phyloP scores from a whole-genome alignment of 2,113 vertebrate genomes.

The Fukomys damarensis region DNA sequence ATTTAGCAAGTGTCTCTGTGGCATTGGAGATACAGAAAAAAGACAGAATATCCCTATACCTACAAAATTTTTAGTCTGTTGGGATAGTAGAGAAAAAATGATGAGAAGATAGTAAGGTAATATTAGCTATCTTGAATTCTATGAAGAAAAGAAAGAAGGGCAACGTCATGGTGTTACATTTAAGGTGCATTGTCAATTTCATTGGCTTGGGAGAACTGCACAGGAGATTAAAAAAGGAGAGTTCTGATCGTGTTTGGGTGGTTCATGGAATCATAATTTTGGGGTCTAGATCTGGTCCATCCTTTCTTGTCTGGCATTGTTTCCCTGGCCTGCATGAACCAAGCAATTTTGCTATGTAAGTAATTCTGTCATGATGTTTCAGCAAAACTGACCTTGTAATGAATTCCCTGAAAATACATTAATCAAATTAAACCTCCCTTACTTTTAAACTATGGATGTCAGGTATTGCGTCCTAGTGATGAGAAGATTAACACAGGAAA shows the following conservation, averaged over 20 bases:
- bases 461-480: background rate
- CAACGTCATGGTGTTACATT: background rate
- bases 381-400: background rate
- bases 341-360: background rate
- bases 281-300: background rate
- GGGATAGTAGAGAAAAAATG: background rate
- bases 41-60: background rate
- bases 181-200: background rate
- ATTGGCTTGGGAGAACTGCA: background rate
- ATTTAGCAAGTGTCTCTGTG: background rate
- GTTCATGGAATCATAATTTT: no score
- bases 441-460: background rate
- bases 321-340: background rate
- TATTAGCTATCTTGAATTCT: conserved; percentile 22
- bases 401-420: background rate
- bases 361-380: background rate
- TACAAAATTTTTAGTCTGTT: background rate
- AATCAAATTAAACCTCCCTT: background rate
- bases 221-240: background rate
- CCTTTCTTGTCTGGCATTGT: background rate
- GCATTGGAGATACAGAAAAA: background rate
- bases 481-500: background rate
- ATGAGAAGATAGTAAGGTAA: background rate
- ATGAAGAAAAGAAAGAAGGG: background rate
- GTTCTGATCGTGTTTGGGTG: background rate